These are phyloP conservation scores for Temnothorax nylanderi DNA, from an alignment of 1,140 invertebrate species.

Conservation along the genomic window DNA sequence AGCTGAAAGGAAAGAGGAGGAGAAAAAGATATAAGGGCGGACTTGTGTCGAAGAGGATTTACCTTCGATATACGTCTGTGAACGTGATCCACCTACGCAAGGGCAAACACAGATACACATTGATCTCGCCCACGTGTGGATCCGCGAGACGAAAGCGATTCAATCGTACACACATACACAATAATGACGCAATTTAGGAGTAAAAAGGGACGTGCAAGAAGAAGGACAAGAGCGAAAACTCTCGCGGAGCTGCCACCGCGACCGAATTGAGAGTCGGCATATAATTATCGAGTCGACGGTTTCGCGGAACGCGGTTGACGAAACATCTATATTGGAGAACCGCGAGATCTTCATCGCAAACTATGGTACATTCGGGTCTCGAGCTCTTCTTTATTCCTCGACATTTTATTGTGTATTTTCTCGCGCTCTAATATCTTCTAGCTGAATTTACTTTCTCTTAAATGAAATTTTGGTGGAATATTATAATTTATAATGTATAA, in stretches of 20 bases:
- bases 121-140: background rate
- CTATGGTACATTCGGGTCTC: background rate
- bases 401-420: background rate
- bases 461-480: background rate
- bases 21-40: background rate
- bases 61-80: background rate
- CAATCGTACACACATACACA: background rate
- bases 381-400: background rate
- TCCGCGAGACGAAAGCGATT: background rate
- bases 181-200: constrained; percentile 23
- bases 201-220: background rate
- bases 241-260: background rate
- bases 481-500: background rate
- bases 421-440: background rate
- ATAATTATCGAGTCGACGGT: constrained; percentile 39
- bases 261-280: constrained; percentile 18
- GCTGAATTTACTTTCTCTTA: background rate
- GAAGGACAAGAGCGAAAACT: constrained; percentile 7
- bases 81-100: constrained; percentile 13
- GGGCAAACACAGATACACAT: background rate
- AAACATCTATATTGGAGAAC: constrained; percentile 20
- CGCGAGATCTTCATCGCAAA: background rate
- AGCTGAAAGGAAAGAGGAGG: background rate
- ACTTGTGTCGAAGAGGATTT: constrained; percentile 36
- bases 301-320: constrained; percentile 31